A percentile compares a stretch with the other conserved stretches of the same genome.
These are phyloP conservation scores for Mamestra configurata DNA, from an alignment of 1,140 invertebrate species.

Conservation along the genomic window DNA sequence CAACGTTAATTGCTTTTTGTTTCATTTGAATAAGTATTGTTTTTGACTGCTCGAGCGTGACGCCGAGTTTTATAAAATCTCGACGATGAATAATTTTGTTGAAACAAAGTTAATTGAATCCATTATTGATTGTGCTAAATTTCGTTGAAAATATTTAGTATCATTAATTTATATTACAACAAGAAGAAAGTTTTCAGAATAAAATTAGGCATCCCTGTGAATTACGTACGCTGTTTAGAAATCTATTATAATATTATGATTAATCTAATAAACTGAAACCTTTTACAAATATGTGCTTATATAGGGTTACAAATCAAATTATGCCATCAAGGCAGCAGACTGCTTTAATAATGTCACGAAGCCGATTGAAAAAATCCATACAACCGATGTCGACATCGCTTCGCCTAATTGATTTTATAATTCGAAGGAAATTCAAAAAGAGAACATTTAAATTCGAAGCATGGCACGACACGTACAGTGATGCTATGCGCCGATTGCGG, in stretches of 20 bases:
- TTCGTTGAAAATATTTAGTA: conserved; percentile 46
- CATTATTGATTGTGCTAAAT: conserved; percentile 64
- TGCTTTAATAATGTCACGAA: conserved; percentile 14
- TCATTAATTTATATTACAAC: conserved; percentile 42
- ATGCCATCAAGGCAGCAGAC: conserved; percentile 13
- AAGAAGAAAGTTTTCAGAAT: conserved; percentile 37
- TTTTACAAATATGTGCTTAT: not conserved
- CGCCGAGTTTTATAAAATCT: conserved; percentile 81
- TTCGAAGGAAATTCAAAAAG: conserved; percentile 71
- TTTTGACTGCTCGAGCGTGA: conserved; percentile 85
- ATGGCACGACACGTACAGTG: conserved; percentile 64
- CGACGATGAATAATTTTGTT: conserved; percentile 82
- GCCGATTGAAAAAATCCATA: conserved; percentile 50
- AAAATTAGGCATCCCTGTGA: conserved; percentile 19
- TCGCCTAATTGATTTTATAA: conserved; percentile 81
- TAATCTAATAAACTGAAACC: not conserved
- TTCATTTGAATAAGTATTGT: conserved; percentile 88
- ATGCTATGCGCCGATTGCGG: conserved; percentile 60
- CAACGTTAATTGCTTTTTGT: conserved; percentile 87
- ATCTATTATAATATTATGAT: not conserved
- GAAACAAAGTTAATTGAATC: conserved; percentile 75
- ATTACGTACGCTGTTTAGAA: not conserved
- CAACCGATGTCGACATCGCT: conserved; percentile 57
- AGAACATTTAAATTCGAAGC: conserved; percentile 70
- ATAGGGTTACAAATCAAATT: not conserved